A percentile compares a stretch with the other conserved stretches of the same genome.
Evolutionary conservation across 2,797 vertebrate species (phyloP).

Genomic region (Astyanax mexicanus): DNA sequence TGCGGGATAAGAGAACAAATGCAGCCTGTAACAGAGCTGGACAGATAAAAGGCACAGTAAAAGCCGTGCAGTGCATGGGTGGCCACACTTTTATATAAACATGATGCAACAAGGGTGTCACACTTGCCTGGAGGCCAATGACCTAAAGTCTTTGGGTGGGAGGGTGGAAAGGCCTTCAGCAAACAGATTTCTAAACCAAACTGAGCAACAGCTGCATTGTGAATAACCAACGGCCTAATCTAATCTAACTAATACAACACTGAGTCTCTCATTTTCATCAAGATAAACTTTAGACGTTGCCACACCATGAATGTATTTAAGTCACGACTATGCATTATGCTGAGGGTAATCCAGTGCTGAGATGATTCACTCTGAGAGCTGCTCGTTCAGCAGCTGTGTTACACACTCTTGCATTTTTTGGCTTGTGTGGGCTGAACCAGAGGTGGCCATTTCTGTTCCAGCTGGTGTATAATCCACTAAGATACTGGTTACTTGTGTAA

Average conservation of each 20-base stretch:
- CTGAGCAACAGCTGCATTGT: constrained; percentile 36
- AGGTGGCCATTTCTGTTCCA: constrained; percentile 35
- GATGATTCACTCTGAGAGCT: background rate
- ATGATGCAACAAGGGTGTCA: constrained; percentile 49
- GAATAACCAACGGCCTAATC: constrained; percentile 26
- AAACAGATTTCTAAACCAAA: constrained; percentile 38
- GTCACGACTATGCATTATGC: background rate
- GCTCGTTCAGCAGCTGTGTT: constrained; percentile 42
- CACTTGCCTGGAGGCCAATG: constrained; percentile 33
- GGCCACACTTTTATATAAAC: constrained; percentile 41
- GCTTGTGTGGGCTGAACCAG: constrained; percentile 29
- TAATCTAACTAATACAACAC: constrained; percentile 7
- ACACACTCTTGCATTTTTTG: constrained; percentile 5
- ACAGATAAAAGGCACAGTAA: constrained; percentile 10
- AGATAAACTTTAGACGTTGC: background rate
- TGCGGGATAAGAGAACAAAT: background rate
- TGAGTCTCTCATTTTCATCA: background rate
- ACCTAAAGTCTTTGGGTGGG: constrained; percentile 22
- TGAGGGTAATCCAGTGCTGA: background rate
- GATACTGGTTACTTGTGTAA: constrained; percentile 53
- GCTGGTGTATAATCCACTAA: constrained; percentile 48
- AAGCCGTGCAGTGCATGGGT: constrained; percentile 35
- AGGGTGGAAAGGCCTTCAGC: constrained; percentile 13
- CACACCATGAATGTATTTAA: background rate
- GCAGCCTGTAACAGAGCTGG: constrained; percentile 4